Evolutionary conservation across 37 sponge, comb jelly and placozoan genomes (phyloP).

Genomic region (Ephydatia muelleri): DNA sequence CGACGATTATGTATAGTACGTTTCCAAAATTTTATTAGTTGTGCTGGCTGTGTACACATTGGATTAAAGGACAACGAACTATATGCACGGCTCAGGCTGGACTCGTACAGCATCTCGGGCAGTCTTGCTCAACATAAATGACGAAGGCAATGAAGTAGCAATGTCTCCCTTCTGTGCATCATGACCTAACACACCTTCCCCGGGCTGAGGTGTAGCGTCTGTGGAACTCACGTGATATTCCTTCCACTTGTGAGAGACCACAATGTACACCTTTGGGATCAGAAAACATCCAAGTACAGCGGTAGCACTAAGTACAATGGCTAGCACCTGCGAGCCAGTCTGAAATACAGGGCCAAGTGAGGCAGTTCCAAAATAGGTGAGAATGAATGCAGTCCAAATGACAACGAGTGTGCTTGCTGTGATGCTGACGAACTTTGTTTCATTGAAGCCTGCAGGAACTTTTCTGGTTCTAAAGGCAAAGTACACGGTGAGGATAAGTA

Average conservation of each 20-base stretch:
- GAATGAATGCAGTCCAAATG: slow-evolving; percentile 72
- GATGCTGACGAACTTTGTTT: slow-evolving; percentile 66
- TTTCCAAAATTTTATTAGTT: too few species aligned
- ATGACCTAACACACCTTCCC: too few species aligned
- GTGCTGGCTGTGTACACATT: too few species aligned
- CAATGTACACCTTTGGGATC: slow-evolving; percentile 47
- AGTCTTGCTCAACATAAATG: too few species aligned
- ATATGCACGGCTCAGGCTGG: too few species aligned
- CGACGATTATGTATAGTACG: too few species aligned
- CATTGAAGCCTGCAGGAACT: slow-evolving; percentile 71
- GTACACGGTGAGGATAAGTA: slow-evolving; percentile 43
- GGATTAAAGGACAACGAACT: too few species aligned
- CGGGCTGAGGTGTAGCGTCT: neutral
- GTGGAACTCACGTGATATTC: slow-evolving; percentile 4
- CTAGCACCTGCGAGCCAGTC: slow-evolving; percentile 52
- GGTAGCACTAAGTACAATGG: slow-evolving; percentile 61
- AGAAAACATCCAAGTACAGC: slow-evolving; percentile 40
- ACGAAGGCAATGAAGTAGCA: too few species aligned
- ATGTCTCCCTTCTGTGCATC: too few species aligned
- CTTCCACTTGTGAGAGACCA: neutral
- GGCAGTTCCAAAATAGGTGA: slow-evolving; percentile 43
- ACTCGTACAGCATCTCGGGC: too few species aligned
- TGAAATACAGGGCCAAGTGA: slow-evolving; percentile 32
- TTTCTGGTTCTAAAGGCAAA: slow-evolving; percentile 66
- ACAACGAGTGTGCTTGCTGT: slow-evolving; percentile 36